phyloP scores from a whole-genome alignment of 2,888 invertebrate genomes.

The Argyra leucocephala region DNA sequence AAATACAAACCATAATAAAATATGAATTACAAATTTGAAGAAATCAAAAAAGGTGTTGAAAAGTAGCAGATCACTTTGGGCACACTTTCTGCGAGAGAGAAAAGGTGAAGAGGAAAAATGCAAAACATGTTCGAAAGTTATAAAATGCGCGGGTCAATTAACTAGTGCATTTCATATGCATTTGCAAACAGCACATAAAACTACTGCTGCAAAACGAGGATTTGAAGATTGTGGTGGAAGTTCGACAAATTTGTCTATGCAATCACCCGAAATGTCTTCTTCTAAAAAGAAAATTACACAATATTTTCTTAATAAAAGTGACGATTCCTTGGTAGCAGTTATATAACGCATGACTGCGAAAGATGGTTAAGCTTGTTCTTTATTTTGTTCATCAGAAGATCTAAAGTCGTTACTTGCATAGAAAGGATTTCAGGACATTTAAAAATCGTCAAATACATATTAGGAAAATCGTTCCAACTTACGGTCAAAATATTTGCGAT shows the following conservation, averaged over 20 bases:
- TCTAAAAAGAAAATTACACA: background rate
- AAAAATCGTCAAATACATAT: too few relatives aligned
- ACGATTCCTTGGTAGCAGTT: too few relatives aligned
- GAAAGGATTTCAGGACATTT: too few relatives aligned
- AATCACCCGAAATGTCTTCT: background rate
- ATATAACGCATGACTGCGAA: too few relatives aligned
- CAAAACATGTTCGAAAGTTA: constrained; percentile 11
- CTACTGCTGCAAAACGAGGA: background rate
- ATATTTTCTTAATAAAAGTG: background rate
- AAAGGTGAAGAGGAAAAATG: background rate
- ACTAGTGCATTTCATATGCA: constrained; percentile 9
- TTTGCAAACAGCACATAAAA: constrained; percentile 11
- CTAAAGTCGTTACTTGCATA: too few relatives aligned
- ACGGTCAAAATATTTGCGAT: too few relatives aligned
- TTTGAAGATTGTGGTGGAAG: background rate
- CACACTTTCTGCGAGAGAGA: background rate
- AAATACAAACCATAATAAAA: too few relatives aligned
- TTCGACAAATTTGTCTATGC: background rate
- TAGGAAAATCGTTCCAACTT: too few relatives aligned
- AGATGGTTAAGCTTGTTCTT: too few relatives aligned
- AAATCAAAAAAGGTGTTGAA: too few relatives aligned
- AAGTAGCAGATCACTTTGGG: background rate
- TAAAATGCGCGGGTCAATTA: constrained; percentile 11
- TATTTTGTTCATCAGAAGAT: too few relatives aligned
- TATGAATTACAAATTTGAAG: too few relatives aligned